Evolutionary conservation across 2,797 vertebrate species (phyloP).

Genomic region (Gila robusta): DNA sequence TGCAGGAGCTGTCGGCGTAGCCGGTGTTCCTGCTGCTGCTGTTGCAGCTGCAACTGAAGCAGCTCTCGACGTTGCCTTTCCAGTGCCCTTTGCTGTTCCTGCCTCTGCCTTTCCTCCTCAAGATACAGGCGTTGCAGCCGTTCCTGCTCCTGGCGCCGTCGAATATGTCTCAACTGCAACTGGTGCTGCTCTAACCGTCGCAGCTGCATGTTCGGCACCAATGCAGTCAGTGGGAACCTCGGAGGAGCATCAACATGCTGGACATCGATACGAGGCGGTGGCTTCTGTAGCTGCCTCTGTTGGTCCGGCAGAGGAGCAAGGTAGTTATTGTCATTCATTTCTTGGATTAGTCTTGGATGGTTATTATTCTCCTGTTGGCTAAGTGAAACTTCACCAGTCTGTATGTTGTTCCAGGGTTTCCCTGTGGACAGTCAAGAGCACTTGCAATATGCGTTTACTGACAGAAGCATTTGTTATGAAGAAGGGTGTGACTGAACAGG

Average conservation of each 20-base stretch:
- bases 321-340: constrained; percentile 57
- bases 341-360: constrained; percentile 35
- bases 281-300: constrained; percentile 26
- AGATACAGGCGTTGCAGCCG: constrained; percentile 32
- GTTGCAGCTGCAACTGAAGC: constrained; percentile 78
- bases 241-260: not conserved
- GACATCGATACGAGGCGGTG: constrained; percentile 8
- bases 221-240: not conserved
- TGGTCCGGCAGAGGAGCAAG: constrained; percentile 20
- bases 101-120: constrained; percentile 68
- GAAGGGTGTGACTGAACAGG: constrained; percentile 67
- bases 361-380: constrained; percentile 22
- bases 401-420: constrained; percentile 63
- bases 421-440: constrained; percentile 83
- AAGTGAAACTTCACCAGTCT: not conserved
- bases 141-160: constrained; percentile 54
- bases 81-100: constrained; percentile 74
- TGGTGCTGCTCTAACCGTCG: constrained; percentile 37
- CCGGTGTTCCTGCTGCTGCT: constrained; percentile 75
- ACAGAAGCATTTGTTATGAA: constrained; percentile 72
- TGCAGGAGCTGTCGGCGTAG: constrained; percentile 78
- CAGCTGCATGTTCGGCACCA: constrained; percentile 62
- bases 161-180: constrained; percentile 58
- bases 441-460: constrained; percentile 73
- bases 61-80: constrained; percentile 78